Conservation (phyloP, 2,797 vertebrate species). For the Manis javanica region DNA sequence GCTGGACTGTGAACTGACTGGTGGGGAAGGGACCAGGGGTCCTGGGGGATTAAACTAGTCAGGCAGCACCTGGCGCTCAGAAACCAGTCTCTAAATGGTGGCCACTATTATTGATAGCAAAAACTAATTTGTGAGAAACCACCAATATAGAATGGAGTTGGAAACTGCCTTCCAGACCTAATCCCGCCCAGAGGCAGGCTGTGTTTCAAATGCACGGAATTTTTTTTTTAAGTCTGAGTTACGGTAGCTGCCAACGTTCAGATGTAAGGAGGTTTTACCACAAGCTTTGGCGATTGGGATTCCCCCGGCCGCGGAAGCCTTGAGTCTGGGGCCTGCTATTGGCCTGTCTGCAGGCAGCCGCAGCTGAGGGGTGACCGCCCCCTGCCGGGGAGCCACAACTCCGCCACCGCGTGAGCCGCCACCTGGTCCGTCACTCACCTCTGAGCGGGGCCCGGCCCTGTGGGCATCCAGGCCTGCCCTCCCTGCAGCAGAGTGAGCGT, state of each 20-base stretch:
- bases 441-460: not conserved
- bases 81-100: too few relatives aligned
- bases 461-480: conserved; percentile 27
- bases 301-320: not conserved
- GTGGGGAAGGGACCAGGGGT: fast-evolving
- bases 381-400: not conserved
- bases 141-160: not conserved
- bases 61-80: not conserved
- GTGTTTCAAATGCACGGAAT: fast-evolving
- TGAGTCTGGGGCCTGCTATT: not conserved
- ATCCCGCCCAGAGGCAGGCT: fast-evolving
- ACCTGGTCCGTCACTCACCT: conserved; percentile 59
- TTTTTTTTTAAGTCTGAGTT: not conserved
- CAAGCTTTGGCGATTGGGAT: not conserved
- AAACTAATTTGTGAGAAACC: fast-evolving
- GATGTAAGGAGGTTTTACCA: not conserved
- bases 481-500: not conserved
- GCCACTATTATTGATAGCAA: fast-evolving
- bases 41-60: not conserved
- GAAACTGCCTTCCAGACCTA: not conserved
- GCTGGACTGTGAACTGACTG: not conserved
- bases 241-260: fast-evolving
- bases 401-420: fast-evolving
- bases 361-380: not conserved
- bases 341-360: fast-evolving